phyloP scores from a whole-genome alignment of 2,888 invertebrate species.

The Tetragonisca angustula region DNA sequence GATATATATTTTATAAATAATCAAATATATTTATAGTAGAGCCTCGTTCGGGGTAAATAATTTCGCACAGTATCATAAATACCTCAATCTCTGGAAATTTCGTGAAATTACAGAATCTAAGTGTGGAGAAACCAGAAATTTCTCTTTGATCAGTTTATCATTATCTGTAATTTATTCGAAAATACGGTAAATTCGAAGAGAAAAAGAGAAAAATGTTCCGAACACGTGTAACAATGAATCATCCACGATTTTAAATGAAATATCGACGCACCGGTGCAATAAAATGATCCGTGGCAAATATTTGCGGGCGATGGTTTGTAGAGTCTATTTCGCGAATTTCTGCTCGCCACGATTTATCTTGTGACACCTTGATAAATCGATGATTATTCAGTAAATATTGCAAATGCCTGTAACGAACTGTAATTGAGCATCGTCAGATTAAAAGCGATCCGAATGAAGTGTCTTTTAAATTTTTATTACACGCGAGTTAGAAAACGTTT shows the following conservation, averaged over 20 bases:
- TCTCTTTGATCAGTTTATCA: neutral
- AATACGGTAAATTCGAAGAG: neutral
- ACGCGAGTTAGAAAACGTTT: too few species aligned
- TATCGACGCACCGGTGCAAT: neutral
- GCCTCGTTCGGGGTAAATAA: too few species aligned
- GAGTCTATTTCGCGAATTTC: neutral
- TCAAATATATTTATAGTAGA: too few species aligned
- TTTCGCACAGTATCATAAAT: too few species aligned
- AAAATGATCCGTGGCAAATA: neutral
- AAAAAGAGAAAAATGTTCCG: neutral
- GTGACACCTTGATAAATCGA: neutral
- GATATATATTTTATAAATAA: too few species aligned
- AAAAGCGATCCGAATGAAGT: neutral
- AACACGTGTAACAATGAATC: neutral
- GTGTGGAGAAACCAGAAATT: neutral
- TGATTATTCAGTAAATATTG: neutral
- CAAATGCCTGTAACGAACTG: neutral
- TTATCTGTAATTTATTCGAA: neutral
- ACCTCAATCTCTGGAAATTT: too few species aligned
- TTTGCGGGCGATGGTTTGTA: neutral
- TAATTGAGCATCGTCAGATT: neutral
- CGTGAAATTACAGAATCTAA: too few species aligned
- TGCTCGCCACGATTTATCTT: neutral
- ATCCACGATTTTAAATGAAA: neutral
- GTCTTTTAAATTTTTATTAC: neutral